A percentile compares a stretch with the other conserved stretches of the same genome.
These are phyloP conservation scores for Nothoprocta perdicaria DNA, from an alignment of 2,113 vertebrate species.

Conservation along the genomic window DNA sequence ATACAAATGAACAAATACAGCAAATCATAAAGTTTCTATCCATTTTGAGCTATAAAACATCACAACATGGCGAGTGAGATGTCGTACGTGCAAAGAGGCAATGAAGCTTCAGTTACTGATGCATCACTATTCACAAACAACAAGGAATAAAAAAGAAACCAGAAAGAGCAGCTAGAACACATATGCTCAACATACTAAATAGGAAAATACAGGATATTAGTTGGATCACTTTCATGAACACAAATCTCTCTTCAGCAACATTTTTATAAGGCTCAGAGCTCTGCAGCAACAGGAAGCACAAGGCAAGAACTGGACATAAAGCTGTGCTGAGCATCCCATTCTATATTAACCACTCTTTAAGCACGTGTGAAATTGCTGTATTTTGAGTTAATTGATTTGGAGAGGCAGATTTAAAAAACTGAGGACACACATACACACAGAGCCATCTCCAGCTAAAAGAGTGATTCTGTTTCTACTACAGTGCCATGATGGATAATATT, in stretches of 20 bases:
- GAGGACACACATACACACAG: background rate
- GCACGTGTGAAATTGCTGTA: background rate
- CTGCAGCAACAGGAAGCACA: background rate
- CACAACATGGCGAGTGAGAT: background rate
- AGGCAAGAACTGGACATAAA: background rate
- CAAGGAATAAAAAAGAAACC: background rate
- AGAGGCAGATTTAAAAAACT: background rate
- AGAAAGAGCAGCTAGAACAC: background rate
- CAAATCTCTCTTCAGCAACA: background rate
- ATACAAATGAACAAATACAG: background rate
- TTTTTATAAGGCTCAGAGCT: background rate
- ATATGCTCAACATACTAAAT: background rate
- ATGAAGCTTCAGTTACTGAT: background rate
- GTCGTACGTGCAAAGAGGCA: background rate
- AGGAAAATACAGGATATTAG: background rate
- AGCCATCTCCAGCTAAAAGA: background rate
- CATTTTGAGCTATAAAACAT: background rate
- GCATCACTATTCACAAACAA: background rate
- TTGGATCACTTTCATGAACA: background rate
- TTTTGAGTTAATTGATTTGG: rapidly evolving
- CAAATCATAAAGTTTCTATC: background rate
- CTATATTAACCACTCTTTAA: rapidly evolving
- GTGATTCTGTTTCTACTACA: background rate
- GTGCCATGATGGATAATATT: background rate
- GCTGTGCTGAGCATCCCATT: background rate